phyloP scores from a whole-genome alignment of 2,113 vertebrate species.

The Galemys pyrenaicus region DNA sequence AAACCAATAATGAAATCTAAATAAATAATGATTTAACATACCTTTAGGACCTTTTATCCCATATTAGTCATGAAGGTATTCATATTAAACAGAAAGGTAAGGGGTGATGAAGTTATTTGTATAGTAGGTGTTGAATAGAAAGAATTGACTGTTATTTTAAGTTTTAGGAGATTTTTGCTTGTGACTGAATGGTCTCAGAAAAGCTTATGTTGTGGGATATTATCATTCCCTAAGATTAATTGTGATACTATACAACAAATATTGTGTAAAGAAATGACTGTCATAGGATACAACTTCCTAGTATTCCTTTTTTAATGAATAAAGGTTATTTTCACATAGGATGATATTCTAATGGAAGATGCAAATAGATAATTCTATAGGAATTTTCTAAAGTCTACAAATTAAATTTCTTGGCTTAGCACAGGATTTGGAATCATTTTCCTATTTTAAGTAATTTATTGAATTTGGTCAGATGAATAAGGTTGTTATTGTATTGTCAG shows the following conservation, averaged over 20 bases:
- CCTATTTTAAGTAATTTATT: not conserved
- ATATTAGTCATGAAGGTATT: slow-evolving; percentile 47
- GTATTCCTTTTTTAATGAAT: slow-evolving; percentile 23
- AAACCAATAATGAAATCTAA: slow-evolving; percentile 64
- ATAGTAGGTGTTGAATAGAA: slow-evolving; percentile 44
- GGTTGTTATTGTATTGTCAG: not conserved
- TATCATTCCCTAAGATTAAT: slow-evolving; percentile 10
- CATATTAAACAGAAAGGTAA: slow-evolving; percentile 36
- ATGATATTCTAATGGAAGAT: not conserved
- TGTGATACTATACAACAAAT: not conserved
- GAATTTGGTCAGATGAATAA: not conserved
- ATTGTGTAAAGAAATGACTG: not conserved
- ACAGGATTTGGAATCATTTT: not conserved
- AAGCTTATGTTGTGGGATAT: slow-evolving; percentile 15
- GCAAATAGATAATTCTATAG: not conserved
- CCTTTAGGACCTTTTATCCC: not conserved
- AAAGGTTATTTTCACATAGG: not conserved
- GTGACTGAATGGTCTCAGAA: slow-evolving; percentile 20
- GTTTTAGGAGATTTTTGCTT: slow-evolving; percentile 51
- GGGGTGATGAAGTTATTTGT: slow-evolving; percentile 39
- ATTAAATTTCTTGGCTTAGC: not conserved
- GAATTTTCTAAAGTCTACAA: not conserved
- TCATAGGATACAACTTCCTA: not conserved
- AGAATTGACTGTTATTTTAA: slow-evolving; percentile 49
- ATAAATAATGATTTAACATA: slow-evolving; percentile 52